Percentiles rank a stretch among this genome's conserved stretches.
Conservation (phyloP, 2,888 invertebrate species). For the Parasteatoda lunata region DNA sequence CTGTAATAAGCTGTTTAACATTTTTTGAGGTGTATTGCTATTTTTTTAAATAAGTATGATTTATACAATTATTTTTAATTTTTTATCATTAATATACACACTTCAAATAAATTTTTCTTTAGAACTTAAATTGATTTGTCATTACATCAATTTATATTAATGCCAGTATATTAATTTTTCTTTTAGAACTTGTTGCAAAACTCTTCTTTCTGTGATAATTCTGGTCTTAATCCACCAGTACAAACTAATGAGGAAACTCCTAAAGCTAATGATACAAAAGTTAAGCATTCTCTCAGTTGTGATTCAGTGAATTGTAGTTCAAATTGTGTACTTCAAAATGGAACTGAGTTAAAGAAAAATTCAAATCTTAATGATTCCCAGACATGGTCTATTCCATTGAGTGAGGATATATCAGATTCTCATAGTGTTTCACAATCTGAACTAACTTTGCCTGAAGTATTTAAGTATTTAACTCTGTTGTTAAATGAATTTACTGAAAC, state of each 20-base stretch:
- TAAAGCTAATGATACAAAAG: slow-evolving; percentile 46
- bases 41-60: too few species aligned
- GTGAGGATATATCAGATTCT: slow-evolving; percentile 65
- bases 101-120: background rate
- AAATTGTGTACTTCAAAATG: background rate
- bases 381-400: slow-evolving; percentile 40
- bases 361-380: slow-evolving; percentile 45
- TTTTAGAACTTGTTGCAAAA: slow-evolving; percentile 20
- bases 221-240: slow-evolving; percentile 45
- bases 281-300: slow-evolving; percentile 13
- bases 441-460: slow-evolving; percentile 73
- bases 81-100: background rate
- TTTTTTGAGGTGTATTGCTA: too few species aligned
- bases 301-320: background rate
- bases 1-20: too few species aligned
- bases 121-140: background rate
- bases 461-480: slow-evolving; percentile 73
- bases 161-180: background rate
- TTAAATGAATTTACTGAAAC: slow-evolving; percentile 76
- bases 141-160: background rate
- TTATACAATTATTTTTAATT: background rate
- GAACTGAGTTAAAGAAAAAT: slow-evolving; percentile 11
- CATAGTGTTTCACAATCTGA: slow-evolving; percentile 69
- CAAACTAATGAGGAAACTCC: slow-evolving; percentile 64
- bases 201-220: slow-evolving; percentile 57